phyloP scores from a whole-genome alignment of 2,797 vertebrate genomes.

The Phataginus tetradactyla region DNA sequence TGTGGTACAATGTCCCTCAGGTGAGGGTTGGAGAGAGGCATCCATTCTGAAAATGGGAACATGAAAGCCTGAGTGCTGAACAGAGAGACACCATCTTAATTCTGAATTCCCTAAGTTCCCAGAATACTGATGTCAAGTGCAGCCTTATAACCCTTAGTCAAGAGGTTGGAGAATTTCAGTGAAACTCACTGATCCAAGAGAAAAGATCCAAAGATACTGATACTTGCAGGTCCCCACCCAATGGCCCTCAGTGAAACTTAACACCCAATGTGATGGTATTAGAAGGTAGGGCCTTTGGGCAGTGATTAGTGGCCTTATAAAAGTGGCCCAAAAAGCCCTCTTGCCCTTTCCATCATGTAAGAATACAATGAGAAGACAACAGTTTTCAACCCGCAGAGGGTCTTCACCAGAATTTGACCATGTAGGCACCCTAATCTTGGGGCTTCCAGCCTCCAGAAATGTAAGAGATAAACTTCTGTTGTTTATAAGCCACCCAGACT shows the following conservation, averaged over 20 bases:
- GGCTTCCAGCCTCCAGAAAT: background rate
- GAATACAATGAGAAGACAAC: background rate
- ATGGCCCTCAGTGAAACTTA: background rate
- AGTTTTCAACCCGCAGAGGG: background rate
- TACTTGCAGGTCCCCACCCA: background rate
- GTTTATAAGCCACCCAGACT: background rate
- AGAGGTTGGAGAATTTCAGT: background rate
- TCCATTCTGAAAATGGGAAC: background rate
- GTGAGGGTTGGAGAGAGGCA: background rate
- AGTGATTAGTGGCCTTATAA: background rate
- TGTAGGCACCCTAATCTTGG: background rate
- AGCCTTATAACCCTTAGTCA: background rate
- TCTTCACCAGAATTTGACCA: background rate
- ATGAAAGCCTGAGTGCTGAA: background rate
- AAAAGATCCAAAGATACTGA: background rate
- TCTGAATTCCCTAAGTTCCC: background rate
- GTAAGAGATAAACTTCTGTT: background rate
- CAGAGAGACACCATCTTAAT: background rate
- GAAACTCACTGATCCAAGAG: background rate
- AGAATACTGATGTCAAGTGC: background rate
- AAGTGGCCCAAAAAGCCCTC: background rate
- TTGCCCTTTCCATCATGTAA: background rate
- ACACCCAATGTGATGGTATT: background rate
- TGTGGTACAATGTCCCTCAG: background rate
- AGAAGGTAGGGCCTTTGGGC: background rate